A percentile compares a stretch with the other conserved stretches of the same genome.
Conservation (phyloP, 2,797 vertebrate genomes). For the Chiloscyllium punctatum region DNA sequence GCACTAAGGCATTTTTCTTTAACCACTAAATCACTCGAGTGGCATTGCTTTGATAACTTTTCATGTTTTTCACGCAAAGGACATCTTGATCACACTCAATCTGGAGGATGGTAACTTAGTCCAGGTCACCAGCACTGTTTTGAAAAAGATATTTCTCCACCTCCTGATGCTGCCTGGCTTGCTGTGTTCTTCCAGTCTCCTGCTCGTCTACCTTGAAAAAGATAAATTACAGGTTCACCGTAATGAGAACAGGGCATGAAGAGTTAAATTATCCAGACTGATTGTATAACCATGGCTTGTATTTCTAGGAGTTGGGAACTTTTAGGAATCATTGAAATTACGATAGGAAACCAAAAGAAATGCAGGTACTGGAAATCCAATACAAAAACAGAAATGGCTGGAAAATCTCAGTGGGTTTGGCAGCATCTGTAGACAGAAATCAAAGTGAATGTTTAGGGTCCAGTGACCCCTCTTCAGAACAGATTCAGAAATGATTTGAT, state of each 20-base stretch:
- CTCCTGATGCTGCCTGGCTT: too few species aligned
- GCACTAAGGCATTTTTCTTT: background rate
- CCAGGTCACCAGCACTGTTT: background rate
- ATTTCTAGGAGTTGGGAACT: background rate
- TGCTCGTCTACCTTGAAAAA: background rate
- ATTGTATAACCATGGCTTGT: background rate
- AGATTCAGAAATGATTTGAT: background rate
- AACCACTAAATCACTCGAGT: background rate
- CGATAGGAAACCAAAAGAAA: too few species aligned
- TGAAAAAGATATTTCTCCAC: background rate
- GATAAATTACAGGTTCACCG: background rate
- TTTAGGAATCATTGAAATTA: background rate
- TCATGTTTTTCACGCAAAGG: background rate
- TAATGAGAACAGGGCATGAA: background rate
- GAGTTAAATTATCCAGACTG: background rate
- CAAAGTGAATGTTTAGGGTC: too few species aligned
- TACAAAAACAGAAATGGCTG: too few species aligned
- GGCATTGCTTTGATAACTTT: background rate
- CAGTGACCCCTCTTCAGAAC: too few species aligned
- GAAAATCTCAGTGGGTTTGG: too few species aligned
- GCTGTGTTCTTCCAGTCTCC: too few species aligned
- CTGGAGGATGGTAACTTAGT: background rate
- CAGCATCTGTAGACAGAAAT: too few species aligned
- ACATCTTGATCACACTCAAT: background rate
- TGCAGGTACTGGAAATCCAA: too few species aligned